Evolutionary conservation across 1,140 invertebrate genomes (phyloP).

Genomic region (Aphaenogaster rudis): DNA sequence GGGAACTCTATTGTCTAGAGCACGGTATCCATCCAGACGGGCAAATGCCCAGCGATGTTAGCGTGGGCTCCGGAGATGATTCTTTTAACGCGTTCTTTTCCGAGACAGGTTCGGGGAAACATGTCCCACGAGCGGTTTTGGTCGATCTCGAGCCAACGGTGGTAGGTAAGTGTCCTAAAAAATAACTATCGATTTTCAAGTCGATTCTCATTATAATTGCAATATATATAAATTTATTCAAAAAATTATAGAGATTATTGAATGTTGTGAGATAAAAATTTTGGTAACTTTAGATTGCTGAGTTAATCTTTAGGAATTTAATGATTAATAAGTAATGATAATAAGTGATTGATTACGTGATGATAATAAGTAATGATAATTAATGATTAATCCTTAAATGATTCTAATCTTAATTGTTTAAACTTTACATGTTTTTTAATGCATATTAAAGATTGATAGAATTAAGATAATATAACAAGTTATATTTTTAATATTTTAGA

Average conservation of each 20-base stretch:
- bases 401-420: neutral
- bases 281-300: neutral
- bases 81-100: slow-evolving; percentile 90
- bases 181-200: neutral
- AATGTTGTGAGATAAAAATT: neutral
- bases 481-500: slow-evolving; percentile 80
- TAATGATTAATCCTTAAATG: neutral
- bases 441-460: neutral
- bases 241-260: neutral
- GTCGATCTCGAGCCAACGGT: slow-evolving; percentile 90
- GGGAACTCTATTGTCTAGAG: slow-evolving; percentile 91
- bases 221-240: slow-evolving; percentile 5
- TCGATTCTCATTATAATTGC: neutral
- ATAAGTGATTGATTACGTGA: too few relatives aligned
- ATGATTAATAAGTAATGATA: too few relatives aligned
- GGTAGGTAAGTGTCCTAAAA: slow-evolving; percentile 80
- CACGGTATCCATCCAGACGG: slow-evolving; percentile 91
- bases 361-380: too few relatives aligned
- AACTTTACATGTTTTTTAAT: neutral
- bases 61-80: slow-evolving; percentile 86
- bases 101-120: slow-evolving; percentile 88
- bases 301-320: neutral
- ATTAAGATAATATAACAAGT: neutral
- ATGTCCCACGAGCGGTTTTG: slow-evolving; percentile 89
- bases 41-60: slow-evolving; percentile 83